Base-by-base conservation (phyloP, 2,113 vertebrate species). In the Scytalopus superciliaris region DNA sequence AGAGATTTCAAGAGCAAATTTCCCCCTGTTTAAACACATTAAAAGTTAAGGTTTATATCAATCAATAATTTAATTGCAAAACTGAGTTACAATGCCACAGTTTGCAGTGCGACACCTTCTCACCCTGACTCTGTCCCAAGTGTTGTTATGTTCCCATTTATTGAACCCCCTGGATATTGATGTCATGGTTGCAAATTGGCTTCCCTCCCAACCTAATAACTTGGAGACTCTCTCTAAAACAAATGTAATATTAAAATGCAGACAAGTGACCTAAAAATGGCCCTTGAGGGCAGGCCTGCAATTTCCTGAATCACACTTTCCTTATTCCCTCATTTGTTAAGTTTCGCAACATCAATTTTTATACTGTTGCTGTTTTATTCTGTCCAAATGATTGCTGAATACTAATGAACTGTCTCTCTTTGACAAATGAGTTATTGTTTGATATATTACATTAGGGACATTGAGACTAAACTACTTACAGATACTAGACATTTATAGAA, bases 351-450 rank as follows among this genome's bases (percentile, higher is more conserved):
- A 97, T 97, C 97, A 98, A 60, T 98, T 98, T 98, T 98, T 97
- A 97, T 97, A 96, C 95, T 91, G 95, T 97, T 97, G 93, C 96
- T 97, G 67, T 93, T 98, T 98, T 97, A 97, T 96, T 96, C 96
- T 90, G 80, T 90, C 91, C 89, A 98, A 98, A 97, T 97, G 97
- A 96, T 94, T 93, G 93, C 90, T 96, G 96, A 97, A 97, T 98
- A 96, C 96, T 98, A 98, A 98, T 97, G 94, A 98, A 96, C 95
- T 97, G 96, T 97, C 93, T 97, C 91, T 79, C 87, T 96, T 97
- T 98, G 97, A 98, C 97, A 98, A 98, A 98, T 98, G 96, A 98
- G 97, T 97, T 98, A 97, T 98, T 98, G 92, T 97, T 97, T 98
- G 97, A 97, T 98, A 97, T 97, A 97, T 98, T 97, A 95, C 97